Conservation (phyloP, 2,113 vertebrate species). For the Antennarius striatus region DNA sequence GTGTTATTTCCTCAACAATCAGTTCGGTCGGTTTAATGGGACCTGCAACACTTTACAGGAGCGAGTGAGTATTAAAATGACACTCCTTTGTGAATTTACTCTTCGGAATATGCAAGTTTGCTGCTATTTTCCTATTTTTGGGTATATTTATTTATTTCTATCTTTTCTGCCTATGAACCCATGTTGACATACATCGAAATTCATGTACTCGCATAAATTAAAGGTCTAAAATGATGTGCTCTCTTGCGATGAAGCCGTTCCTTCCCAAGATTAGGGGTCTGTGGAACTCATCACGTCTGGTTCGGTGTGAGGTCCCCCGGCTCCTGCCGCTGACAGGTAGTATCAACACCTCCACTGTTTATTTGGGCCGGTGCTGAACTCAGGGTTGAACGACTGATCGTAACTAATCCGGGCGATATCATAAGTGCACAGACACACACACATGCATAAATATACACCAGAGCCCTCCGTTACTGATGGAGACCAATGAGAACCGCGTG, state of each 20-base stretch:
- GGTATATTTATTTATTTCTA: not conserved
- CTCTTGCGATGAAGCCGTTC: conserved; percentile 28
- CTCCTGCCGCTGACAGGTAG: conserved; percentile 56
- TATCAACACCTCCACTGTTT: conserved; percentile 74
- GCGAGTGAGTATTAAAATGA: not conserved
- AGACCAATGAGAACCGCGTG: conserved; percentile 63
- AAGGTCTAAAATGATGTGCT: conserved; percentile 34
- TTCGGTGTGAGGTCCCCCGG: conserved; percentile 43
- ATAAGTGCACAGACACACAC: conserved; percentile 20
- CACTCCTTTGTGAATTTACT: too few relatives aligned
- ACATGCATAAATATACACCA: conserved; percentile 36
- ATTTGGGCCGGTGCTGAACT: conserved; percentile 59
- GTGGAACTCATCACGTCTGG: conserved; percentile 55
- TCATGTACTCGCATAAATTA: conserved; percentile 21
- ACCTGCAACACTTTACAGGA: too few relatives aligned
- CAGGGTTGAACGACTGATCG: conserved; percentile 55
- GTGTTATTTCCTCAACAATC: not conserved
- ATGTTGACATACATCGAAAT: not conserved
- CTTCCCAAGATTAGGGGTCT: conserved; percentile 40
- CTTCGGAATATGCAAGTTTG: too few relatives aligned
- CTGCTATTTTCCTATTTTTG: too few relatives aligned
- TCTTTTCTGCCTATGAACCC: not conserved
- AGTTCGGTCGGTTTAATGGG: not conserved
- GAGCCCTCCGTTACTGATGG: not conserved
- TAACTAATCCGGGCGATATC: conserved; percentile 42